These are phyloP conservation scores for Geopemphigus sp. DNA, from an alignment of 1,140 invertebrate species.

Conservation along the genomic window DNA sequence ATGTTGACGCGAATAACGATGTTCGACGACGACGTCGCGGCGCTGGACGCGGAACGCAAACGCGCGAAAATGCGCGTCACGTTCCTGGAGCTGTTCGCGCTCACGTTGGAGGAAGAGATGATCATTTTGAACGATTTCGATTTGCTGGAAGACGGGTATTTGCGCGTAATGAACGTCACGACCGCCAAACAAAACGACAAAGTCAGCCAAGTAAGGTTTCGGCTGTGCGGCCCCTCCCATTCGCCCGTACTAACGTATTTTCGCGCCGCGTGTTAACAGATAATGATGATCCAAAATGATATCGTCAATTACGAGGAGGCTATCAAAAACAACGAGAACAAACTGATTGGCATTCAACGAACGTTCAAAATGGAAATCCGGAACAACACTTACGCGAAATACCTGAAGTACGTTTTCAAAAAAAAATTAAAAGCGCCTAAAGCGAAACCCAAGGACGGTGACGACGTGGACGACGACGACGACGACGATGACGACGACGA, in stretches of 20 bases:
- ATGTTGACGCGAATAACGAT: conserved; percentile 26
- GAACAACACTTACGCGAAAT: conserved; percentile 8
- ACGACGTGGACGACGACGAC: not conserved
- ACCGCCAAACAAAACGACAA: not conserved
- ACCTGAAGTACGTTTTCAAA: conserved; percentile 19
- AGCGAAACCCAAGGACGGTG: not conserved
- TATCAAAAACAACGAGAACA: not conserved
- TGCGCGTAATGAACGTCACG: not conserved
- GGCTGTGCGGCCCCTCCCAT: too few relatives aligned
- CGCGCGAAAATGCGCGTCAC: not conserved
- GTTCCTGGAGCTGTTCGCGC: conserved; percentile 30
- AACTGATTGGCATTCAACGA: not conserved
- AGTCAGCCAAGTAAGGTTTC: not conserved
- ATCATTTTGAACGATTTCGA: conserved; percentile 29
- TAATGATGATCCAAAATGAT: not conserved
- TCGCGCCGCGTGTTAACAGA: not conserved
- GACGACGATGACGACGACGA: not conserved
- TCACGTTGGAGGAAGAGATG: conserved; percentile 34
- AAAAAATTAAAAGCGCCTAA: not conserved
- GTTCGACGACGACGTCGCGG: not conserved
- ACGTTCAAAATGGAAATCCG: conserved; percentile 13
- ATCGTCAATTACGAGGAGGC: not conserved
- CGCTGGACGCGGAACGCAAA: not conserved
- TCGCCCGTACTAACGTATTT: too few relatives aligned
- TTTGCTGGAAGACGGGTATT: conserved; percentile 28